Evolutionary conservation across 2,888 invertebrate genomes (phyloP).

Genomic region (Agonopterix subpropinquella): DNA sequence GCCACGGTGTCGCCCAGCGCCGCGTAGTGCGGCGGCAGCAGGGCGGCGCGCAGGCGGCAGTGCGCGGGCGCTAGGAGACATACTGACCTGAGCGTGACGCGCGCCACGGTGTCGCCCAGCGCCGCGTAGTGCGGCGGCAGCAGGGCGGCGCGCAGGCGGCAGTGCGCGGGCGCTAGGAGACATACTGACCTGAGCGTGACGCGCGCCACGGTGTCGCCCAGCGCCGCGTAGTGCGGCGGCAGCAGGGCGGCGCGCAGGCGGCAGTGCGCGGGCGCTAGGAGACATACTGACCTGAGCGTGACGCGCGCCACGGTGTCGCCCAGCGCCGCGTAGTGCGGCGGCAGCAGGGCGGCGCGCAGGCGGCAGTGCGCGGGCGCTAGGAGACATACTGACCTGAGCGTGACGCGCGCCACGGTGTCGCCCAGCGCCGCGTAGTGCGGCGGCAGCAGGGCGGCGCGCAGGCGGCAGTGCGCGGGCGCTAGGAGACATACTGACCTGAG

Average conservation of each 20-base stretch:
- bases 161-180: slow-evolving; percentile 77
- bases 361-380: slow-evolving; percentile 77
- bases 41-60: slow-evolving; percentile 69
- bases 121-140: slow-evolving; percentile 42
- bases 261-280: slow-evolving; percentile 76
- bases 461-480: slow-evolving; percentile 74
- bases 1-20: slow-evolving; percentile 78
- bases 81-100: slow-evolving; percentile 85
- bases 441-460: slow-evolving; percentile 67
- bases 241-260: slow-evolving; percentile 69
- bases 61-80: slow-evolving; percentile 78
- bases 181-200: slow-evolving; percentile 86
- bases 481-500: slow-evolving; percentile 82
- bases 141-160: slow-evolving; percentile 70
- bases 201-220: slow-evolving; percentile 80
- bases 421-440: slow-evolving; percentile 57
- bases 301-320: slow-evolving; percentile 80
- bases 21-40: slow-evolving; percentile 42
- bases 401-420: slow-evolving; percentile 81
- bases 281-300: slow-evolving; percentile 84
- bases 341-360: slow-evolving; percentile 68
- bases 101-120: slow-evolving; percentile 78
- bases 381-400: slow-evolving; percentile 82
- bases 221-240: slow-evolving; percentile 38
- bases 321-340: slow-evolving; percentile 46